Evolutionary conservation across 2,113 vertebrate species (phyloP), one percentile per base, ranked within the genome.

Genomic region (Struthidea cinerea): DNA sequence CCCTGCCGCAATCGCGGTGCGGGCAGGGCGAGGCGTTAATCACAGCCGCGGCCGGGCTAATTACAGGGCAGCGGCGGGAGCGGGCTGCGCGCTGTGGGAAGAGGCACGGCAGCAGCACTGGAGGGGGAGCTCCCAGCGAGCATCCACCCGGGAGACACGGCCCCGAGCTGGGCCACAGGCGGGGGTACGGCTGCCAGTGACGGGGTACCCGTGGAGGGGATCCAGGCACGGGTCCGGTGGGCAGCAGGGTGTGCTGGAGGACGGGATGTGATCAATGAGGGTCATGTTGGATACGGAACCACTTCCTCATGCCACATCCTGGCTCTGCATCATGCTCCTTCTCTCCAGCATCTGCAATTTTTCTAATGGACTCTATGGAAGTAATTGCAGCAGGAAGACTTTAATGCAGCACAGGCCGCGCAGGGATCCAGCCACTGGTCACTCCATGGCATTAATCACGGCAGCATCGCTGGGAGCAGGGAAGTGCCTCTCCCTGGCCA

Each of bases 301-400:
- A 35, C 77, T 94, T 94, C 92, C 92, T 91, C 78, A 9, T 77
- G 86, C 85, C 3, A 28, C 82, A 71, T 89, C 90, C 84, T 16
- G 76, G 69, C 86, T 64, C 80, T 93, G 91, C 84, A 86, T 94
- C 74, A 55, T 1, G 41, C 89, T 93, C 79, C 52, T 44, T 87
- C 87, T 91, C 81, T 57, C 44, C 84, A 53, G 91, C 95, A 94
- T 75, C 89, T 95, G 82, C 94, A 96, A 85, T 95, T 96, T 96
- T 68, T 87, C 87, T 91, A 93, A 94, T 95, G 32, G 89, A 82
- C 81, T 82, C 49, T 80, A 8, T 69, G 91, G 91, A 53, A 33
- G 57, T 96, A 95, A 96, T 96, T 96, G 84, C 89, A 87, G 74
- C 91, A 68, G 91, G 87, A 84, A 91, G 87, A 8, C 70, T 50